Base-by-base conservation (phyloP, 2,797 vertebrate genomes). In the Scyliorhinus canicula region DNA sequence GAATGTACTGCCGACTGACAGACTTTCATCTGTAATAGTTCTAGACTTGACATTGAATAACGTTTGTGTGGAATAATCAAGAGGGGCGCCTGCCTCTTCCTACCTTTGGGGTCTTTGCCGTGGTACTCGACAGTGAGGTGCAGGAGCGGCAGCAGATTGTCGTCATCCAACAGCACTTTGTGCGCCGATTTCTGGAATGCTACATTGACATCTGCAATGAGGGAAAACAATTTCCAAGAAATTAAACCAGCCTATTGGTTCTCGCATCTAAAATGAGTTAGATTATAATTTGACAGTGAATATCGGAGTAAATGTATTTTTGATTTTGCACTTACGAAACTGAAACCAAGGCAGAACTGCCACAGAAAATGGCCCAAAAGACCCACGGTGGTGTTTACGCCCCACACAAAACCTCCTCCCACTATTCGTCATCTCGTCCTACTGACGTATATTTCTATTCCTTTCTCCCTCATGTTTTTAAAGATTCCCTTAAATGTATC, bases 101-200 rank as follows among this genome's bases (percentile, higher is more conserved):
- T 96, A 99, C 99, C 99, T 98, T 99, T 99, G 95, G 97, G 96
- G 74, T 99, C 99, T 96, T 99, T 99, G 86, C 98, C 98, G 95
- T 99, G 98, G 95, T 98, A 98, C 95, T 99, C 98, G 0, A 99
- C 98, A 0, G 98, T 99, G 96, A 99, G 97, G 96, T 99, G 99
- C 95, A 99, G 97, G 96, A 99, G 98, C 71, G 99, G 99, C 95
- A 99, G 98, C 31, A 99, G 98, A 97, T 98, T 99, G 97, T 99
- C 99, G 6, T 99, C 99, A 26, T 99, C 99, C 90, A 99, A 97
- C 26, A 99, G 96, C 7, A 99, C 99, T 95, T 99, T 99, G 95
- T 99, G 99, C 95, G 99, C 99, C 0, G 99, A 99, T 97, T 99
- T 98, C 96, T 99, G 99, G 96, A 99, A 99, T 0, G 99, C 99